A percentile compares a stretch with the other conserved stretches of the same genome.
phyloP scores from a whole-genome alignment of 1,140 invertebrate species.

The Leptopilina boulardi region DNA sequence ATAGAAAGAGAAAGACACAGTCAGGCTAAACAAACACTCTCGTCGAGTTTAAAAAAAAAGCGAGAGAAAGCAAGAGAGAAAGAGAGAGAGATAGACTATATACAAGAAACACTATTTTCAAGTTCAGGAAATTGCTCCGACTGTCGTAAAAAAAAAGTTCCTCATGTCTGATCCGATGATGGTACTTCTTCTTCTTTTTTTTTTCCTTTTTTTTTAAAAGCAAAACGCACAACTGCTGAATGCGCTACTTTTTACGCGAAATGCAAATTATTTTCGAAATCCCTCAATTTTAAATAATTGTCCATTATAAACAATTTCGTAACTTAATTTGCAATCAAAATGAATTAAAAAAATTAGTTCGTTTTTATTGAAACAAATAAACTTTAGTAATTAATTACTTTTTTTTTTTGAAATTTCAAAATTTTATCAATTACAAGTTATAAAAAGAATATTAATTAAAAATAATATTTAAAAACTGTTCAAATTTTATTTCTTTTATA shows the following conservation, averaged over 20 bases:
- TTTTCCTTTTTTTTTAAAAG: neutral
- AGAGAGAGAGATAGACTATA: neutral
- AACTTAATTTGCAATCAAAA: neutral
- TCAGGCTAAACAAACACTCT: neutral
- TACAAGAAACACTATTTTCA: slow-evolving; percentile 23
- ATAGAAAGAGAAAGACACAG: neutral
- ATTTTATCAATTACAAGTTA: no score
- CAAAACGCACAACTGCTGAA: neutral
- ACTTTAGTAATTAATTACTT: no score
- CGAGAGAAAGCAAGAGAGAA: neutral
- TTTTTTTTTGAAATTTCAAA: no score
- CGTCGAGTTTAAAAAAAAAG: neutral
- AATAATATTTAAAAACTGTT: no score
- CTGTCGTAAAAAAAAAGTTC: slow-evolving; percentile 6
- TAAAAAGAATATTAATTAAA: no score
- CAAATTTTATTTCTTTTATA: no score
- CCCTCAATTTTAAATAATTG: neutral
- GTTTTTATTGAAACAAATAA: no score
- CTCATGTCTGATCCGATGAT: slow-evolving; percentile 2
- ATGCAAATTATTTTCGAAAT: slow-evolving; percentile 23
- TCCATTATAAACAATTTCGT: neutral
- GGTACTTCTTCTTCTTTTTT: slow-evolving; percentile 8
- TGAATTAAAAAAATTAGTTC: no score
- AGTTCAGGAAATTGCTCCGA: slow-evolving; percentile 11
- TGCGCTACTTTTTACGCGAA: slow-evolving; percentile 1